Base-by-base conservation (phyloP, 2,113 vertebrate species). In the Raja brachyura region DNA sequence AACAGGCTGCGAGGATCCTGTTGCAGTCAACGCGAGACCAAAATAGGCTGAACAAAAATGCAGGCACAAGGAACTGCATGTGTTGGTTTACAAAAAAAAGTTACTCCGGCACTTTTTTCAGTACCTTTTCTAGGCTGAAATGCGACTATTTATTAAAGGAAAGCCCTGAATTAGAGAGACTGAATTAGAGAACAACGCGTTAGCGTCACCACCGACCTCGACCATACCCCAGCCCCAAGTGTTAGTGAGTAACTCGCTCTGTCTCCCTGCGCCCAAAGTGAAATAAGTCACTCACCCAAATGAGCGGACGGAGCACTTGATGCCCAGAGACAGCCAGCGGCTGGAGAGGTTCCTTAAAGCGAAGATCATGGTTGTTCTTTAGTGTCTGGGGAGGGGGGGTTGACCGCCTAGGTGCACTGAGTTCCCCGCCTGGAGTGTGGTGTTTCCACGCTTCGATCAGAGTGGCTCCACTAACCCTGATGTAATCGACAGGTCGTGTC, bases 201-300 rank as follows among this genome's bases (percentile, higher is more conserved):
- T 56, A 88, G 28, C 63, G 14, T 28, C 14, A 59, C 25, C 81
- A 86, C 28, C 39, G 25, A 7, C 54, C 48, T 20, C 54, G 3
- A 18, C 28, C 16, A 13, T 4, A 28, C 59, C 5, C 18, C 48
- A 25, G 9, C 25, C 54, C 48, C 25, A 59, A 13, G 9, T 31
- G 83, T 31, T 86, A 11, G 22, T 20, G 61, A 5, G 8, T 33
- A 22, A 25, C 20, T 54, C 18, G 70, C 5, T 68, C 7, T 68
- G 66, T 90, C 31, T 74, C 66, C 33, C 31, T 20, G n/a, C 61
- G 16, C 5, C 31, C 5, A 7, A 5, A 68, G 90, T 48, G 3
- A 92, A 74, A 28, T 70, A 61, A 25, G 48, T 20, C 14, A 92
- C 90, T 92, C 90, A 92, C 90, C 90, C 66, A 68, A 92, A 70